Evolutionary conservation across 2,797 vertebrate genomes (phyloP).

Genomic region (Chiloscyllium punctatum): DNA sequence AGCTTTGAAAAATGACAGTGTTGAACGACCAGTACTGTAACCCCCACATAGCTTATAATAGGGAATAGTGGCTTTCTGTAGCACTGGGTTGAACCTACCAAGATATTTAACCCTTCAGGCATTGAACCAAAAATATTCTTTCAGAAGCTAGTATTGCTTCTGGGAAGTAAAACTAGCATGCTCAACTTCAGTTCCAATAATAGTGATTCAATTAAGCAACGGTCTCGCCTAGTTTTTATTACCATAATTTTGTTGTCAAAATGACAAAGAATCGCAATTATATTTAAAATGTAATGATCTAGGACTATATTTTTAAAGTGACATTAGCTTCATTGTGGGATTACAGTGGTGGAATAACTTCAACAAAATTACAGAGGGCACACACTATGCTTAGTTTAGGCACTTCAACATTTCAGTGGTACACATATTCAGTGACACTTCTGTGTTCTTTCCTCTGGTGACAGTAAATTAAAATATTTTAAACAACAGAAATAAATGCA

Average conservation of each 20-base stretch:
- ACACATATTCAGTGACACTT: neutral
- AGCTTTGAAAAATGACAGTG: slow-evolving; percentile 31
- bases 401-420: neutral
- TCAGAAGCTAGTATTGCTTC: neutral
- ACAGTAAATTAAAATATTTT: neutral
- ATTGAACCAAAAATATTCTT: neutral
- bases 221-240: neutral
- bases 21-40: neutral
- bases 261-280: neutral
- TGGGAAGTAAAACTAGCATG: neutral
- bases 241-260: neutral
- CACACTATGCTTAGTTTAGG: neutral
- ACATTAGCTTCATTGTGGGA: neutral
- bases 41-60: neutral
- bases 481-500: neutral
- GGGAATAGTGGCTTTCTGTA: neutral
- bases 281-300: neutral
- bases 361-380: too few relatives aligned
- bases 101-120: neutral
- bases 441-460: neutral
- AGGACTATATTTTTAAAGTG: neutral
- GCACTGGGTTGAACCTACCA: neutral
- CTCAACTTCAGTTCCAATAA: neutral
- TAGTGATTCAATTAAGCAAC: neutral
- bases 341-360: neutral